phyloP scores from a whole-genome alignment of 1,140 invertebrate genomes.

The Panagrolaimus sp. region DNA sequence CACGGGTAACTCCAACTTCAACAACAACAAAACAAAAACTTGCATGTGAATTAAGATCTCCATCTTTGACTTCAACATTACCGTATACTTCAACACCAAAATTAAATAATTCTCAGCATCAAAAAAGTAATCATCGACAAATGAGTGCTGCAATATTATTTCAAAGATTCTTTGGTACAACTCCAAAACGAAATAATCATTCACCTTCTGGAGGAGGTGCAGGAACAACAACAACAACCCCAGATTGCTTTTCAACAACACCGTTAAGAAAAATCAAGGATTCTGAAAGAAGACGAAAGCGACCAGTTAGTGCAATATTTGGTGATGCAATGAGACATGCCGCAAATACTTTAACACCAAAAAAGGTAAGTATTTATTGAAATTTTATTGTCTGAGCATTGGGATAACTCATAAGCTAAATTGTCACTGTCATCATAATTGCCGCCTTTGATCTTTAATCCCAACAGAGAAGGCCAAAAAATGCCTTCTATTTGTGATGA shows the following conservation, averaged over 20 bases:
- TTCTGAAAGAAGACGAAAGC: background rate
- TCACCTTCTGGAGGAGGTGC: background rate
- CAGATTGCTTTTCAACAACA: background rate
- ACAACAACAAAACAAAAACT: too few species aligned
- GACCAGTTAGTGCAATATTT: constrained; percentile 1
- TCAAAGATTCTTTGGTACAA: constrained; percentile 4
- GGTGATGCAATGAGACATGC: constrained; percentile 12
- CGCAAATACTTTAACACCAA: constrained; percentile 9
- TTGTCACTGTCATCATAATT: too few species aligned
- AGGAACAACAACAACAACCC: background rate
- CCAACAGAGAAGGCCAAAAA: too few species aligned
- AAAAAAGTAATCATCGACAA: background rate
- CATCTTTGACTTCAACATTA: background rate
- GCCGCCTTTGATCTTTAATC: too few species aligned
- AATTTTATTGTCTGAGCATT: too few species aligned
- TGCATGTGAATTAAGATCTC: too few species aligned
- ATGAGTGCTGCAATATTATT: constrained; percentile 8
- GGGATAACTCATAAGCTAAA: too few species aligned
- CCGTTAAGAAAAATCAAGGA: background rate
- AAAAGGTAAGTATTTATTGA: constrained; percentile 13
- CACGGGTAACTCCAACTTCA: background rate
- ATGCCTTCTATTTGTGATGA: too few species aligned
- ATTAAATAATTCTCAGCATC: background rate
- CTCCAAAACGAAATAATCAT: background rate
- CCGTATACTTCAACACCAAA: background rate